A percentile compares a stretch with the other conserved stretches of the same genome.
Evolutionary conservation across 2,888 invertebrate genomes (phyloP).

Genomic region (Tetranychus truncatus): DNA sequence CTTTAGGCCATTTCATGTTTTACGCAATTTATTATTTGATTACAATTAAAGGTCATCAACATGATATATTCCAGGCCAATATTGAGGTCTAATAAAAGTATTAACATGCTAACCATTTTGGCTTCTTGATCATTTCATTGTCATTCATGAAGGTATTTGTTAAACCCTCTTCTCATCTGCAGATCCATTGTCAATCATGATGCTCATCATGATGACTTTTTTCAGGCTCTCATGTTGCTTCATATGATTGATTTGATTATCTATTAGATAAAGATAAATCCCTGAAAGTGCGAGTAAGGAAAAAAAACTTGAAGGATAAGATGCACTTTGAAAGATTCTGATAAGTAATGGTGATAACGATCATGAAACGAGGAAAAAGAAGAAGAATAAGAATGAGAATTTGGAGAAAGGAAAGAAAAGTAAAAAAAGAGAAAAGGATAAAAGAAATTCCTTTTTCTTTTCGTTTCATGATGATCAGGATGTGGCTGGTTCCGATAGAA

Average conservation of each 20-base stretch:
- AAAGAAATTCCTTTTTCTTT: not conserved
- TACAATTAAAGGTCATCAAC: no score
- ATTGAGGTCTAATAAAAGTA: no score
- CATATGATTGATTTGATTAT: not conserved
- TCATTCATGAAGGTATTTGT: not conserved
- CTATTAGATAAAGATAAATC: not conserved
- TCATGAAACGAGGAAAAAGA: not conserved
- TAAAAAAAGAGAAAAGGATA: not conserved
- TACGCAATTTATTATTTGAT: no score
- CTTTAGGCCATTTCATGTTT: no score
- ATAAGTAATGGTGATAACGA: not conserved
- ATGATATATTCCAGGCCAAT: no score
- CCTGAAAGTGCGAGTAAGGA: not conserved
- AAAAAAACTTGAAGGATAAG: not conserved
- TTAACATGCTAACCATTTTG: not conserved
- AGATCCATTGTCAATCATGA: not conserved
- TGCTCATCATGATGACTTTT: not conserved
- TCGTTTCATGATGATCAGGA: not conserved
- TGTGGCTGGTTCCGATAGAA: not conserved
- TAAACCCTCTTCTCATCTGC: not conserved
- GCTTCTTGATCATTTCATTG: not conserved
- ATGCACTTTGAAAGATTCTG: not conserved
- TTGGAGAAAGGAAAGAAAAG: not conserved
- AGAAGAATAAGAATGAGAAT: not conserved
- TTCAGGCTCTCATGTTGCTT: not conserved